Evolutionary conservation across 1,140 invertebrate species (phyloP).

Genomic region (Hestina assimilis): DNA sequence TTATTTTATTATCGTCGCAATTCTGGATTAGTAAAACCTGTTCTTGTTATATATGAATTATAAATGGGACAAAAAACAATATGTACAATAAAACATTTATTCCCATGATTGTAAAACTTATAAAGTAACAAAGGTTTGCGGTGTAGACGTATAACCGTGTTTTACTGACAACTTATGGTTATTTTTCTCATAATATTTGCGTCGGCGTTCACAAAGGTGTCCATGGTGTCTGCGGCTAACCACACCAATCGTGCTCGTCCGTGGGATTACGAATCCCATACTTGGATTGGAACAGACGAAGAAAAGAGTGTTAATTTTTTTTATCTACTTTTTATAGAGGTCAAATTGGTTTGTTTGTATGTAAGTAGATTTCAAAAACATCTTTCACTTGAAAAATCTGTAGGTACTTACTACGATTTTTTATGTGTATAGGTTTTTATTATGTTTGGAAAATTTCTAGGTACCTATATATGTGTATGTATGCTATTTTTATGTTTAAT

Average conservation of each 20-base stretch:
- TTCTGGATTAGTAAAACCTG: too few relatives aligned
- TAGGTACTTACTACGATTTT: too few relatives aligned
- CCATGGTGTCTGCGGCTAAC: constrained; percentile 31
- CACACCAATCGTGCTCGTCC: constrained; percentile 29
- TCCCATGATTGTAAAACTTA: not conserved
- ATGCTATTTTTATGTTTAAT: too few relatives aligned
- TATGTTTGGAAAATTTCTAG: too few relatives aligned
- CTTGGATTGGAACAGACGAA: not conserved
- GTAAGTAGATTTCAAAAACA: too few relatives aligned
- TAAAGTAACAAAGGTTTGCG: constrained; percentile 23
- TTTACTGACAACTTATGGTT: constrained; percentile 37
- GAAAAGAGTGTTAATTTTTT: not conserved
- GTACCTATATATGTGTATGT: too few relatives aligned
- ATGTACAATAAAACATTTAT: not conserved
- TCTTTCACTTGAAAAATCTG: too few relatives aligned
- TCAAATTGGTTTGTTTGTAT: too few relatives aligned
- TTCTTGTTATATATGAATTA: too few relatives aligned
- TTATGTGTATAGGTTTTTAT: too few relatives aligned
- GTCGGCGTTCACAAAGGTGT: constrained; percentile 36
- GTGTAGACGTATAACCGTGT: constrained; percentile 22
- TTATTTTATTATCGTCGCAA: too few relatives aligned
- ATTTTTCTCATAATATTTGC: constrained; percentile 41
- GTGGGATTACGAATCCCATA: constrained; percentile 27
- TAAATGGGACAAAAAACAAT: not conserved
- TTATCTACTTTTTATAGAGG: not conserved